phyloP scores from a whole-genome alignment of 2,797 vertebrate genomes.

The Xenops minutus region DNA sequence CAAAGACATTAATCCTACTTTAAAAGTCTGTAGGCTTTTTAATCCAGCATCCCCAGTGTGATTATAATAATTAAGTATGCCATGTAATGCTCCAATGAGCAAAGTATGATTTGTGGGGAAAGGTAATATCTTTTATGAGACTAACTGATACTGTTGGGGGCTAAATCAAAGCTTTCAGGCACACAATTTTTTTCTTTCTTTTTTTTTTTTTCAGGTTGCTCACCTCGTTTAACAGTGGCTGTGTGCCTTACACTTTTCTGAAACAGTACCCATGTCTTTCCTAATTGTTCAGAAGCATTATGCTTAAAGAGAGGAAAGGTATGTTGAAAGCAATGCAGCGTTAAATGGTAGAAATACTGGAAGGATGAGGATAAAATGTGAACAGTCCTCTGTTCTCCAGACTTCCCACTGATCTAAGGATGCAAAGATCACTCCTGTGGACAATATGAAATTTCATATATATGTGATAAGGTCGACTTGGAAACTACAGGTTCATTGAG shows the following conservation, averaged over 20 bases:
- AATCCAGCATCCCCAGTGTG: conserved; percentile 36
- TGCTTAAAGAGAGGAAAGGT: background rate
- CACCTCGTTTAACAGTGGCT: background rate
- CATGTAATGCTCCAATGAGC: conserved; percentile 8
- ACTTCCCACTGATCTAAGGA: background rate
- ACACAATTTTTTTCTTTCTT: background rate
- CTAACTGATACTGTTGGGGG: background rate
- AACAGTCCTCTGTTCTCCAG: background rate
- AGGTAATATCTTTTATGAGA: conserved; percentile 6
- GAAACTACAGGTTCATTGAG: background rate
- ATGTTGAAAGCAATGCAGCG: background rate
- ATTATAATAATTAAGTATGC: conserved; percentile 49
- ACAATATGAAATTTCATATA: background rate
- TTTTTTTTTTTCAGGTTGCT: background rate
- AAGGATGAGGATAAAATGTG: background rate
- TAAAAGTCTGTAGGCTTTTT: conserved; percentile 31
- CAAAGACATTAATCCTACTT: conserved; percentile 43
- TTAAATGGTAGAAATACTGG: background rate
- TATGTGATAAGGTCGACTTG: background rate
- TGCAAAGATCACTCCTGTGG: background rate
- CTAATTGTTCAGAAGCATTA: background rate
- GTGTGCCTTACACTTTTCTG: background rate
- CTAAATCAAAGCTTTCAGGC: conserved; percentile 1
- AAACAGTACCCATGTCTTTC: background rate
- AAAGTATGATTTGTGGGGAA: conserved; percentile 27